phyloP scores from a whole-genome alignment of 2,113 vertebrate genomes.

The Edolisoma coerulescens region DNA sequence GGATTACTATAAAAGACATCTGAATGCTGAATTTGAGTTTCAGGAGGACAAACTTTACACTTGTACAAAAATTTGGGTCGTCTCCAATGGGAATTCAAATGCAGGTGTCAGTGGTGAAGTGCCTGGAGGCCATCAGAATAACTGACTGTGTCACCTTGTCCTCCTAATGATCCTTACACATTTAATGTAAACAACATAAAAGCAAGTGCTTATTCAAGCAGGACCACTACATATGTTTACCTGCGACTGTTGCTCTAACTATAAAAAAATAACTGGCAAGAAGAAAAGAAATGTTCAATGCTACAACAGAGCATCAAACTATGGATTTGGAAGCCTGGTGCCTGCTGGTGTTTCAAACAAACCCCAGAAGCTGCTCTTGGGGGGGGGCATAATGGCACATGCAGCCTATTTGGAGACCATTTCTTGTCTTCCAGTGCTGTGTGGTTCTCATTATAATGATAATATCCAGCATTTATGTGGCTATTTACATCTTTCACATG shows the following conservation, averaged over 20 bases:
- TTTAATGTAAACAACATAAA: slow-evolving; percentile 71
- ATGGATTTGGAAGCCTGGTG: slow-evolving; percentile 18
- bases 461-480: slow-evolving; percentile 55
- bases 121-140: slow-evolving; percentile 66
- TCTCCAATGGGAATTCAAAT: slow-evolving; percentile 60
- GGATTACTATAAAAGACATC: not conserved
- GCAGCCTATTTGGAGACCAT: slow-evolving; percentile 37
- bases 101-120: slow-evolving; percentile 63
- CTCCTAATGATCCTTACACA: slow-evolving; percentile 71
- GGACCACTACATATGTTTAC: slow-evolving; percentile 71
- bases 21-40: not conserved
- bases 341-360: slow-evolving; percentile 26
- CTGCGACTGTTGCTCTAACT: slow-evolving; percentile 55
- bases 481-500: slow-evolving; percentile 55
- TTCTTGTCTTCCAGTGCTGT: slow-evolving; percentile 45
- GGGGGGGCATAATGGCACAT: slow-evolving; percentile 5
- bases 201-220: slow-evolving; percentile 71
- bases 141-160: slow-evolving; percentile 71
- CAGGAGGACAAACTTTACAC: not conserved
- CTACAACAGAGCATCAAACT: not conserved
- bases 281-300: not conserved
- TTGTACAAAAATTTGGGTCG: slow-evolving; percentile 27
- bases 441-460: slow-evolving; percentile 51
- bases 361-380: slow-evolving; percentile 35
- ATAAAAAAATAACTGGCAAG: slow-evolving; percentile 28